These are phyloP conservation scores for Tupaia tana DNA, from an alignment of 2,113 vertebrate species.

Conservation along the genomic window DNA sequence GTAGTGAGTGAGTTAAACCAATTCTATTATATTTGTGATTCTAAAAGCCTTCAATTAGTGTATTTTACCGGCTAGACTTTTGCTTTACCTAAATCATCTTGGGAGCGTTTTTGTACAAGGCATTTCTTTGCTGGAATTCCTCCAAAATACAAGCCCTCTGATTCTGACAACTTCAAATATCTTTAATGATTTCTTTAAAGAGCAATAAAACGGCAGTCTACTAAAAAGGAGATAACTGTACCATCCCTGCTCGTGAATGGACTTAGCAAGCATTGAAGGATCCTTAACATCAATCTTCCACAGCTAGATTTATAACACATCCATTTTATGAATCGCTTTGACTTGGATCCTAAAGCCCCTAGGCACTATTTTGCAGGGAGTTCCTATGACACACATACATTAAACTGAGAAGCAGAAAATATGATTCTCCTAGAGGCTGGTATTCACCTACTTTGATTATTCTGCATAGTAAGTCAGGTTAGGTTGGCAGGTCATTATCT, in stretches of 20 bases:
- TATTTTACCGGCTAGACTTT: constrained; percentile 60
- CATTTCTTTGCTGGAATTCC: constrained; percentile 77
- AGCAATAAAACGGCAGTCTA: constrained; percentile 74
- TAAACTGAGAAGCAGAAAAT: constrained; percentile 62
- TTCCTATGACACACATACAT: constrained; percentile 58
- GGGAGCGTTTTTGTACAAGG: constrained; percentile 59
- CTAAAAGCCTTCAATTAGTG: constrained; percentile 42
- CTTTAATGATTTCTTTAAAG: constrained; percentile 82
- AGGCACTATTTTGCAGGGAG: constrained; percentile 64
- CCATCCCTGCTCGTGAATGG: constrained; percentile 76
- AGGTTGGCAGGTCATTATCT: constrained; percentile 62
- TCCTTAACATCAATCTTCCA: constrained; percentile 80
- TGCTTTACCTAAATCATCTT: constrained; percentile 52
- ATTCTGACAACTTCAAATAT: constrained; percentile 82
- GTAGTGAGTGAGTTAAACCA: not conserved
- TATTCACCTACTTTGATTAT: constrained; percentile 70
- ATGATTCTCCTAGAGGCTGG: constrained; percentile 62
- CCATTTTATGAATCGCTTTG: constrained; percentile 76
- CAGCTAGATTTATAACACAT: constrained; percentile 73
- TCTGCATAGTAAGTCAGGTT: constrained; percentile 55
- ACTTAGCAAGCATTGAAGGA: constrained; percentile 80
- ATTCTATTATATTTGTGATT: not conserved
- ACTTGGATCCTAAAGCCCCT: constrained; percentile 75
- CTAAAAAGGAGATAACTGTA: constrained; percentile 82
- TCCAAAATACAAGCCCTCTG: constrained; percentile 73